Percentiles rank a stretch among this genome's conserved stretches.
Conservation (phyloP, 1,140 invertebrate species). For the Pseudoatta argentina region DNA sequence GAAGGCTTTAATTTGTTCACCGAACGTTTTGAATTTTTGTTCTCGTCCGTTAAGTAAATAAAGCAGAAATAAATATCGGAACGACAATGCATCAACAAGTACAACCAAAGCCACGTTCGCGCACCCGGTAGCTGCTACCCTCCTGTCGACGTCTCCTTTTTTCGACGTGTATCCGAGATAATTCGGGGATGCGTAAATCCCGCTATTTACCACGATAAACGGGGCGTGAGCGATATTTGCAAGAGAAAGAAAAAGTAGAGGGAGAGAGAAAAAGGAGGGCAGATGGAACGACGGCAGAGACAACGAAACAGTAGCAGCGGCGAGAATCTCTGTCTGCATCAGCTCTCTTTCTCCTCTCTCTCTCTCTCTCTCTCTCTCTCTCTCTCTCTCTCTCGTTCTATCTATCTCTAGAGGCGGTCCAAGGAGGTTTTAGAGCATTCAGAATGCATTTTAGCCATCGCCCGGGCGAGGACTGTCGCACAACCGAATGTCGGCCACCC, state of each 20-base stretch:
- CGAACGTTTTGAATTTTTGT: neutral
- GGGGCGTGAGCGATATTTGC: slow-evolving; percentile 82
- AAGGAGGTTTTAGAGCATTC: slow-evolving; percentile 59
- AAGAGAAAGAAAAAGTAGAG: slow-evolving; percentile 39
- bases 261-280: slow-evolving; percentile 37
- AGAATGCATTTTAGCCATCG: slow-evolving; percentile 53
- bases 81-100: slow-evolving; percentile 8
- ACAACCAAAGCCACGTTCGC: slow-evolving; percentile 3
- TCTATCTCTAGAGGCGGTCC: slow-evolving; percentile 39
- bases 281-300: slow-evolving; percentile 46
- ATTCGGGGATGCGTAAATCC: slow-evolving; percentile 85
- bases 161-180: slow-evolving; percentile 74
- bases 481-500: slow-evolving; percentile 73
- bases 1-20: neutral
- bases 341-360: neutral
- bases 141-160: slow-evolving; percentile 61
- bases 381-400: slow-evolving; percentile 5
- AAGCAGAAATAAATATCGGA: neutral
- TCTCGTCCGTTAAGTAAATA: neutral
- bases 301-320: slow-evolving; percentile 1
- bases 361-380: slow-evolving; percentile 9
- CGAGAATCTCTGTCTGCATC: slow-evolving; percentile 22
- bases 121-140: slow-evolving; percentile 48
- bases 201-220: slow-evolving; percentile 82
- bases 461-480: slow-evolving; percentile 63